These are phyloP conservation scores for Rhamnusium bicolor DNA, from an alignment of 2,888 invertebrate species.

Conservation along the genomic window DNA sequence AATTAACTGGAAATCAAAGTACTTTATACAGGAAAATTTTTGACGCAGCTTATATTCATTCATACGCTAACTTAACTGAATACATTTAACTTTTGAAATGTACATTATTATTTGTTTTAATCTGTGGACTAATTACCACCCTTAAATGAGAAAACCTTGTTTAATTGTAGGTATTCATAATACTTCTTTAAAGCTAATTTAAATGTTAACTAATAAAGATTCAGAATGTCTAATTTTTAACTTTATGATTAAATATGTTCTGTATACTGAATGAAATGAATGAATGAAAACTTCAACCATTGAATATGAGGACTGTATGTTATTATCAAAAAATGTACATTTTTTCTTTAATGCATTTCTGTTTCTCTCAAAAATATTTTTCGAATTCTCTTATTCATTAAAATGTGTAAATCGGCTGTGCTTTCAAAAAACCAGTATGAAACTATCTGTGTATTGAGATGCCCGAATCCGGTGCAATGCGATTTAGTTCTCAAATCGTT, in stretches of 20 bases:
- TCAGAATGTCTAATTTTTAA: not conserved
- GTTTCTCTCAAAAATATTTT: too few relatives aligned
- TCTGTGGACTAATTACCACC: not conserved
- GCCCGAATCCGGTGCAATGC: too few relatives aligned
- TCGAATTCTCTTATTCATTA: too few relatives aligned
- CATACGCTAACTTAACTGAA: not conserved
- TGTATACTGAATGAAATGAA: not conserved
- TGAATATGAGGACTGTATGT: not conserved
- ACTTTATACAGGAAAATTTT: not conserved
- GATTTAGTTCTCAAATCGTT: too few relatives aligned
- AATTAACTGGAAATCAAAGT: not conserved
- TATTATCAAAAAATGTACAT: not conserved
- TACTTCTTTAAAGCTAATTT: not conserved
- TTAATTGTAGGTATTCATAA: not conserved
- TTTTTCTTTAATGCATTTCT: not conserved
- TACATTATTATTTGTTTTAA: not conserved
- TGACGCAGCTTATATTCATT: not conserved
- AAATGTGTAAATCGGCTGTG: too few relatives aligned
- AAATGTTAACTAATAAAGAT: not conserved
- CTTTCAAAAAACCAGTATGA: not conserved
- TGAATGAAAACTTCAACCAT: not conserved
- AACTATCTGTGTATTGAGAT: too few relatives aligned
- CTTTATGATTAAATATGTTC: not conserved
- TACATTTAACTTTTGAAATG: not conserved
- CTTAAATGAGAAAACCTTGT: not conserved